These are phyloP conservation scores for Cephus nigrinus DNA, from an alignment of 2,888 invertebrate species.

Conservation along the genomic window DNA sequence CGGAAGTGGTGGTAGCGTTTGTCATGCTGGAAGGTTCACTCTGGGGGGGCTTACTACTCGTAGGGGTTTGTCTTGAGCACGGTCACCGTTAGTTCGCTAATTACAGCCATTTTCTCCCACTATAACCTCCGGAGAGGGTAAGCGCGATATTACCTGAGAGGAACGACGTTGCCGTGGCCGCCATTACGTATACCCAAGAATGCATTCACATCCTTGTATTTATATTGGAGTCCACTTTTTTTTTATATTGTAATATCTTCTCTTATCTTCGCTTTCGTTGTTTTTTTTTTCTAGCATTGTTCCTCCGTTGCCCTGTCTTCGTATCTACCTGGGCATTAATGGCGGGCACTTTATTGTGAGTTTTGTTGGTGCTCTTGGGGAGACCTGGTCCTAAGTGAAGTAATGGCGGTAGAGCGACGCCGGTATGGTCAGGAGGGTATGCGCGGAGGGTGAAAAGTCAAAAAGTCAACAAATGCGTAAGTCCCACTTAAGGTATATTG, in stretches of 20 bases:
- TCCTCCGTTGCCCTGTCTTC: no score
- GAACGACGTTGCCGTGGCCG: background rate
- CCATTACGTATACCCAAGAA: no score
- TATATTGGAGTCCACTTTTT: no score
- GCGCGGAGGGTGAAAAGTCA: slow-evolving; percentile 12
- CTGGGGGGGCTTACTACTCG: background rate
- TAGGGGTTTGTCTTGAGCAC: slow-evolving; percentile 3
- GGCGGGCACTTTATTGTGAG: no score
- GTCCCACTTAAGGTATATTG: slow-evolving; percentile 27
- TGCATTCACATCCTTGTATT: no score
- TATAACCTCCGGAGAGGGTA: slow-evolving; percentile 1
- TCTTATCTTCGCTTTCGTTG: no score
- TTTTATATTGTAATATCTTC: no score
- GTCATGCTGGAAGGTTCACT: background rate
- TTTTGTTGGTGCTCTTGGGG: no score
- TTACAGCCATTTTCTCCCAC: slow-evolving; percentile 11
- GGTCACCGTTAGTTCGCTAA: slow-evolving; percentile 11
- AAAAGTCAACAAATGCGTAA: slow-evolving; percentile 24
- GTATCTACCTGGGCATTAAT: no score
- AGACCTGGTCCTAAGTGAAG: background rate
- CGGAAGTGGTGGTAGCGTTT: slow-evolving; percentile 10
- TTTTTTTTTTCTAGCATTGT: no score
- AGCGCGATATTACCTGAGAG: slow-evolving; percentile 1
- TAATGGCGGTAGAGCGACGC: background rate
- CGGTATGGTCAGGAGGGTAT: slow-evolving; percentile 9